Evolutionary conservation across 2,888 invertebrate species (phyloP), one percentile per base, ranked within the genome.

Genomic region (Melieria crassipennis): DNA sequence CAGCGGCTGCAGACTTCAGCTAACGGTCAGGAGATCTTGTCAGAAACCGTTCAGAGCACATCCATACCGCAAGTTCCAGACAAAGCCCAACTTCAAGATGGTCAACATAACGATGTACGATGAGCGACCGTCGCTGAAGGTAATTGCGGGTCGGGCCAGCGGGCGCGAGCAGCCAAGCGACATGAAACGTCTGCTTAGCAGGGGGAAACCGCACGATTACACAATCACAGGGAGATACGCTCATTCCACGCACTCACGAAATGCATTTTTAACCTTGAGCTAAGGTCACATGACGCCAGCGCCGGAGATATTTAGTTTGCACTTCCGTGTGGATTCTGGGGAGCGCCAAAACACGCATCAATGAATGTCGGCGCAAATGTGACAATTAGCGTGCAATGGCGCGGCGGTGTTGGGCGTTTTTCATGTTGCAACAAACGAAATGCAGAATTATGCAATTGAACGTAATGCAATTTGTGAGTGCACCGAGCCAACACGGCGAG

Each of bases 101-200:
- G 85, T 86, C 71, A 83, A 85, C 77, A 80, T 83, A 76, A 81
- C 85, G 66, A 80, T 80, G 72, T 86, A 82, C 75, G 85, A 85
- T 74, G 84, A 81, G 75, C 75, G 74, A 50, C 83, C 85, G 46
- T 75, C 80, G 62, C 75, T 85, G 16, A 83, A 86, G 86, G 85
- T 85, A 86, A 69, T 72, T 73, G 67, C 43, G 61, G 55, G 55
- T 58, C 60, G 62, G 71, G 77, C 78, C 79, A 76, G 50, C 65
- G 75, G 75, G 70, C 73, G 75, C 72, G 75, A 70, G 13, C 10
- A 16, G 42, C 11, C 66, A 57, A 61, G 16, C 42, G 42, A 60
- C 10, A 58, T 50, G 30, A 50, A 67, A 50, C 46, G 10, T 7
- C 16, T 16, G 16, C 16, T 16, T 16, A 16, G 16, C 16, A 16